Evolutionary conservation across 2,113 vertebrate species (phyloP), one percentile per base, ranked within the genome.

Genomic region (Colaptes auratus): DNA sequence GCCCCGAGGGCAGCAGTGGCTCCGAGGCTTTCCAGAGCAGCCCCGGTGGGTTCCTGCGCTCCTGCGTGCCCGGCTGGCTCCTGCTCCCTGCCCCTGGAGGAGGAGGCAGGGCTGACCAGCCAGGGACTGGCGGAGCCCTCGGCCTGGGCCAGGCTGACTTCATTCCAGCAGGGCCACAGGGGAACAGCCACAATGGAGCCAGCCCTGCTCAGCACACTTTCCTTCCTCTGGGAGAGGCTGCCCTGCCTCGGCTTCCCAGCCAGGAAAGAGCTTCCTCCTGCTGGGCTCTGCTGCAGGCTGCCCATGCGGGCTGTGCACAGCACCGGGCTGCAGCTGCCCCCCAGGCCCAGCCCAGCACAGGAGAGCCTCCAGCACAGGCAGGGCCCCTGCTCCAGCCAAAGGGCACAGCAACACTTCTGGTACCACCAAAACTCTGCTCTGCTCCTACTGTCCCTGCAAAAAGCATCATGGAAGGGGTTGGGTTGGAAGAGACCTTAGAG

Each of bases 11-110:
- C 83, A 72, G 50, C 30, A 82, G 74, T 8, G 25, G 4, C 19
- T 79, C 15, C 16, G 83, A 83, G 77, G 44, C 52, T 81, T 88
- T 76, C 75, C 87, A 84, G 48, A 77, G 84, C 33, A 87, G 31
- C 64, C 11, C 77, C n/a, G 80, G 92, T 46, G 42, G 39, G 52
- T 80, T 94, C 72, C 67, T 93, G 82, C 65, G 35, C 30, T 71
- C 75, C 89, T 82, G 27, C 55, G 15, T 70, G 63, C 86, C 81
- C 69, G 87, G 75, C 78, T 95, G 92, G 82, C 79, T 70, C 30
- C 35, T 55, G 70, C 59, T 44, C 59, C 20, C 44, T 79, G 74
- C 72, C 64, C n/a, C n/a, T n/a, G n/a, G n/a, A n/a, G n/a, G n/a
- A n/a, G n/a, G 3, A 72, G 61, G 67, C 63, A 61, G 53, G 60